Evolutionary conservation across 2,888 invertebrate species (phyloP).

Genomic region (Macrosiphum euphorbiae): DNA sequence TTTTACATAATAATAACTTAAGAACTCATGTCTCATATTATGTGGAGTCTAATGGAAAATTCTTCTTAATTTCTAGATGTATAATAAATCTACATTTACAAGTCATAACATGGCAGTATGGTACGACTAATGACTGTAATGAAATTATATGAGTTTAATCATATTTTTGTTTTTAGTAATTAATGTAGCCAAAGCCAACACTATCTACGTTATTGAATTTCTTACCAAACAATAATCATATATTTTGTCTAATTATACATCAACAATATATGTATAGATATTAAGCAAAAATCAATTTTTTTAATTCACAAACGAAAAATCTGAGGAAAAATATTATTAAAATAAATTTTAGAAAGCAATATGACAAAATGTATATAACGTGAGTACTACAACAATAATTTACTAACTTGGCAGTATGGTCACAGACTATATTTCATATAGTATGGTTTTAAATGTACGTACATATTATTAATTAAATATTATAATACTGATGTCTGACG

Average conservation of each 20-base stretch:
- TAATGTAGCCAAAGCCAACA: not conserved
- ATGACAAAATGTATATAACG: not conserved
- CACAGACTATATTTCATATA: too few relatives aligned
- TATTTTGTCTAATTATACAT: not conserved
- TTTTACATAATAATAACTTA: constrained; percentile 26
- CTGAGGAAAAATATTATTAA: not conserved
- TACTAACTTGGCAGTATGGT: not conserved
- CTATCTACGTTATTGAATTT: not conserved
- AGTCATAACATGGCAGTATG: not conserved
- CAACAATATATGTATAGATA: not conserved
- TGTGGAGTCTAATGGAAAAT: not conserved
- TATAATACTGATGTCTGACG: not conserved
- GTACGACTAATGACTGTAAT: not conserved
- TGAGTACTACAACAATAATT: not conserved
- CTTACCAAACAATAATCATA: not conserved
- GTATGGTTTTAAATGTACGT: not conserved
- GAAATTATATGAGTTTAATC: not conserved
- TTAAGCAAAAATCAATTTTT: not conserved
- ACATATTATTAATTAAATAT: not conserved
- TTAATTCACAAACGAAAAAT: not conserved
- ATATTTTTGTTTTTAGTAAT: not conserved
- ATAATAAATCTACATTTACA: not conserved
- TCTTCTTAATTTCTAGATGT: too few relatives aligned
- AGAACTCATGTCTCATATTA: not conserved
- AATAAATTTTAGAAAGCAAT: not conserved